A percentile compares a stretch with the other conserved stretches of the same genome.
Conservation (phyloP, 2,797 vertebrate genomes). For the Semaprochilodus insignis region DNA sequence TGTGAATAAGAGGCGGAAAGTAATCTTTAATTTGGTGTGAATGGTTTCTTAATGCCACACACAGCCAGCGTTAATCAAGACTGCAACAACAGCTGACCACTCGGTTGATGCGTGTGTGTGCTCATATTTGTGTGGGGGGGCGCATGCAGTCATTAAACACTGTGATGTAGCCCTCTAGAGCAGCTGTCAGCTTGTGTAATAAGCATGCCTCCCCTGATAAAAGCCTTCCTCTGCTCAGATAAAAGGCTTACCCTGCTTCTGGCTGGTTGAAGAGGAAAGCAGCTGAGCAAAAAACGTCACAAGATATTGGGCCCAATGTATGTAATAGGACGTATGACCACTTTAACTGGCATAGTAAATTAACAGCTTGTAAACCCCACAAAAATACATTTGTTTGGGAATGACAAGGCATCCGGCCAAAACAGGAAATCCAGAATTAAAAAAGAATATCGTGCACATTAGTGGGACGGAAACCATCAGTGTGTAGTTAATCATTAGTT, state of each 20-base stretch:
- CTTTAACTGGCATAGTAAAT: slow-evolving; percentile 10
- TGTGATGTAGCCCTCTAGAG: slow-evolving; percentile 41
- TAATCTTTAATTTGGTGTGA: background rate
- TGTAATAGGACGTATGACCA: slow-evolving; percentile 22
- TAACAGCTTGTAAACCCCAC: background rate
- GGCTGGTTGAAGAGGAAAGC: slow-evolving; percentile 15
- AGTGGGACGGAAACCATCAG: no score
- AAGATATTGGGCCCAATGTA: slow-evolving; percentile 19
- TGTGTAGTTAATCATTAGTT: no score
- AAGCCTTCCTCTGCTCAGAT: slow-evolving; percentile 47
- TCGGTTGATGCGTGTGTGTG: slow-evolving; percentile 31
- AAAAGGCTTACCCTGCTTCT: slow-evolving; percentile 43
- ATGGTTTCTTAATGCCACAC: slow-evolving; percentile 22
- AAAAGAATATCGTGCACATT: background rate
- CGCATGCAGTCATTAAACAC: slow-evolving; percentile 41
- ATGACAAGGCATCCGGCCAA: slow-evolving; percentile 10
- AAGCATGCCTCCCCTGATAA: slow-evolving; percentile 48
- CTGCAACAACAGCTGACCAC: slow-evolving; percentile 19
- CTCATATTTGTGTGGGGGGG: slow-evolving; percentile 29
- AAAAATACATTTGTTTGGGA: background rate
- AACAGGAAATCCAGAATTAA: background rate
- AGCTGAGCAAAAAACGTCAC: slow-evolving; percentile 34
- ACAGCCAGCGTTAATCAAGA: slow-evolving; percentile 16
- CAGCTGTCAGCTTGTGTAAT: slow-evolving; percentile 52
- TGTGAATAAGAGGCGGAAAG: background rate